These are phyloP conservation scores for Panthera uncia DNA, from an alignment of 2,113 vertebrate species.

Conservation along the genomic window DNA sequence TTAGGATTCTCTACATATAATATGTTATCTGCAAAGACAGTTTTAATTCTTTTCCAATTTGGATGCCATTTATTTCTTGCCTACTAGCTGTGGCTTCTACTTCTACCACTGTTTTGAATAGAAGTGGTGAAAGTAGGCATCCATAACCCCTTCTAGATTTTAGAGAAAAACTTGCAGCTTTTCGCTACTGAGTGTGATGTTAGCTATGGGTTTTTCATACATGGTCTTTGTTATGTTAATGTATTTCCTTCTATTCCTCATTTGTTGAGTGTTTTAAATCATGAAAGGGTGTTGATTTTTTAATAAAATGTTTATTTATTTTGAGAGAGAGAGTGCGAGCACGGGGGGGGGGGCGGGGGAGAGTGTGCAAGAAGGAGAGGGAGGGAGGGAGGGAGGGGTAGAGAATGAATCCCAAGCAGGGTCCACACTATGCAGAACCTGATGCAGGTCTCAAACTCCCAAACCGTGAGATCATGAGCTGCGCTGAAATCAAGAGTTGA, in stretches of 20 bases:
- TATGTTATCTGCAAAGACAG: background rate
- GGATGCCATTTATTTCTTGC: background rate
- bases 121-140: background rate
- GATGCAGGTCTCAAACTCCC: too few relatives aligned
- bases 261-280: background rate
- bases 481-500: too few relatives aligned
- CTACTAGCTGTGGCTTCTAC: background rate
- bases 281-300: background rate
- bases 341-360: too few relatives aligned
- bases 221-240: background rate
- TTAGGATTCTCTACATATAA: background rate
- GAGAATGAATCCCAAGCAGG: too few relatives aligned
- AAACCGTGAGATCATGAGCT: too few relatives aligned
- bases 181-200: background rate
- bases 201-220: background rate
- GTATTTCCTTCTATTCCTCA: background rate
- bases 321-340: too few relatives aligned
- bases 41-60: conserved; percentile 5
- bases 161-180: conserved; percentile 1
- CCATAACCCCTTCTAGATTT: background rate
- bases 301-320: background rate
- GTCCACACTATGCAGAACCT: too few relatives aligned
- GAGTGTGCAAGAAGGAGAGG: too few relatives aligned
- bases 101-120: background rate
- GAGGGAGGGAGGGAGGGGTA: too few relatives aligned